Percentiles rank a stretch among this genome's conserved stretches.
phyloP scores from a whole-genome alignment of 2,797 vertebrate genomes.

The Mus spretus region DNA sequence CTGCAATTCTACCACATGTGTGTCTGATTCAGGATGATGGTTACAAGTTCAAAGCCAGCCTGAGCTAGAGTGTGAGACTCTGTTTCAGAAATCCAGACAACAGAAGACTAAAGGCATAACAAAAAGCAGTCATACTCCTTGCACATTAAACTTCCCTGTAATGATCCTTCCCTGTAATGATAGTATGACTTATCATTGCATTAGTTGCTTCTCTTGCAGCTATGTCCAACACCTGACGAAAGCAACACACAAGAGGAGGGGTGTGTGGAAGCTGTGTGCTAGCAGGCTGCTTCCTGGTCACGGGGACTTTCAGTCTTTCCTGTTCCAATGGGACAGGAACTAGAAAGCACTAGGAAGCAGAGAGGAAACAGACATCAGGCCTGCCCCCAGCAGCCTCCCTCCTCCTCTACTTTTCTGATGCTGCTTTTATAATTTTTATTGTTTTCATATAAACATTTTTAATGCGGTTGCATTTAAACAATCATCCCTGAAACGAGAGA shows the following conservation, averaged over 20 bases:
- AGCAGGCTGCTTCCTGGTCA: background rate
- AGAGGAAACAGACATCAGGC: background rate
- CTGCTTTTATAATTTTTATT: background rate
- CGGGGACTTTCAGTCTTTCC: background rate
- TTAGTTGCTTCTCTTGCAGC: background rate
- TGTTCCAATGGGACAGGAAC: too few species aligned
- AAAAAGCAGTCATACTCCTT: background rate
- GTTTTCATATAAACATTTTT: background rate
- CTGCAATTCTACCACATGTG: background rate
- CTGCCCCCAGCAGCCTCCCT: background rate
- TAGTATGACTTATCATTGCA: background rate
- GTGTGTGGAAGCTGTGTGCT: rapidly evolving
- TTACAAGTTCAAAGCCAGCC: background rate
- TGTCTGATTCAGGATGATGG: background rate
- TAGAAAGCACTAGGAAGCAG: background rate
- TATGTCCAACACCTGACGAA: too few species aligned
- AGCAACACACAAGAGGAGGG: rapidly evolving
- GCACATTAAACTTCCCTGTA: background rate
- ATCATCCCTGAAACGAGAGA: background rate
- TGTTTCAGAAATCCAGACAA: background rate
- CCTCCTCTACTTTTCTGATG: background rate
- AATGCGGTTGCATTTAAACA: background rate
- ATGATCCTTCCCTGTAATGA: background rate
- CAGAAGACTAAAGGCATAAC: background rate
- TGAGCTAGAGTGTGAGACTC: background rate